Conservation (phyloP, 2,797 vertebrate species). For the Anableps anableps region DNA sequence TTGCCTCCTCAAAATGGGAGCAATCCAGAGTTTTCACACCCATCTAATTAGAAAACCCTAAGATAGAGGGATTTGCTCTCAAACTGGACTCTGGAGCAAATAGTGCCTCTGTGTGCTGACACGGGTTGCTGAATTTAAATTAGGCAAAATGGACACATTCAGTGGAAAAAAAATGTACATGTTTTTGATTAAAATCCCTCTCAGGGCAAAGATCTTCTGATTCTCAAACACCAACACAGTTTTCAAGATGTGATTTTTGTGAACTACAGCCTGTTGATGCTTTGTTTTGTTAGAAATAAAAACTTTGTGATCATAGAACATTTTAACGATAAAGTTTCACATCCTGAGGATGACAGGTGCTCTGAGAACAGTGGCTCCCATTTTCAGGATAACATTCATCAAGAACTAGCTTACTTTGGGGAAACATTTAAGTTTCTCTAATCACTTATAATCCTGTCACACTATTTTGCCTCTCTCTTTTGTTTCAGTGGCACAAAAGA, state of each 20-base stretch:
- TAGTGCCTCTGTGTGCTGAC: neutral
- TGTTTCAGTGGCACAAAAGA: neutral
- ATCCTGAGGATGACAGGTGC: neutral
- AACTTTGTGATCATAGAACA: neutral
- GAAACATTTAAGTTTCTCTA: neutral
- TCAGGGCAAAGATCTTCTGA: neutral
- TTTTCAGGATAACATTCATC: neutral
- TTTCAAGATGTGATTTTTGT: neutral
- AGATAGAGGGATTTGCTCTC: neutral
- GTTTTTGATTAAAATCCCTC: neutral
- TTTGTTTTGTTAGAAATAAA: neutral
- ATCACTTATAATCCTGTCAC: neutral
- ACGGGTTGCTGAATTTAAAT: neutral
- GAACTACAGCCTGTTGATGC: neutral
- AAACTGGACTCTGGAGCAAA: neutral
- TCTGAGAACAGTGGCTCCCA: neutral
- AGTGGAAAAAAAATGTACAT: neutral
- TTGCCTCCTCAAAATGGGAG: neutral
- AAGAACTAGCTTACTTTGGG: neutral
- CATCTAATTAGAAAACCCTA: neutral
- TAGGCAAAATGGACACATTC: neutral
- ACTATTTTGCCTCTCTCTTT: neutral
- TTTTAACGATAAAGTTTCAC: neutral
- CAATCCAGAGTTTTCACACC: neutral
- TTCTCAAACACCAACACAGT: neutral